Evolutionary conservation across 2,797 vertebrate genomes (phyloP), one percentile per base, ranked within the genome.

Genomic region (Xenops minutus): DNA sequence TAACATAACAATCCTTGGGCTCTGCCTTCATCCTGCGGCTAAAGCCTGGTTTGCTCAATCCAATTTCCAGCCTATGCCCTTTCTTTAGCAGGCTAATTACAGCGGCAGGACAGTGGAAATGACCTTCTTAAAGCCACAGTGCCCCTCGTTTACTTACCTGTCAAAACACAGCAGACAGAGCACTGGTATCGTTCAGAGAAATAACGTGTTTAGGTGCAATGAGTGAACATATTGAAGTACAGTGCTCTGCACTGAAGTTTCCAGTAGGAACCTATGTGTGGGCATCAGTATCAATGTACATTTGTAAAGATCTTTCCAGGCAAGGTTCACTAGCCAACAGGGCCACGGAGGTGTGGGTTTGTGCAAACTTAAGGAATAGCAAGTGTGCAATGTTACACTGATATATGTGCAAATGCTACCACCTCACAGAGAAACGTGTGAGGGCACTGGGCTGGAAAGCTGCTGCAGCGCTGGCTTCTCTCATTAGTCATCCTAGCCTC

Each of bases 41-140:
- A 98, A 97, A 98, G 97, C 98, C 97, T 87, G 96, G 97, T 97
- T 97, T 97, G 96, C 93, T 97, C 98, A 98, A 98, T 98, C 98
- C 98, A 98, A 97, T 98, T 97, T 98, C 95, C 90, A 98, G 97
- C 96, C 97, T 96, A 92, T 96, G 96, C 96, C 97, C 98, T 98
- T 98, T 98, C 98, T 98, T 98, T 98, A 98, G 98, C 97, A 62
- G 93, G 91, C 96, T 98, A 98, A 98, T 98, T 98, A 98, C 93
- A 96, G 95, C 72, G 83, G 77, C 95, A 74, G 96, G 95, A 95
- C 95, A 94, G 85, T 96, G 94, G 92, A 93, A 92, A 88, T 88
- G 94, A 97, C 97, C 98, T 97, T 97, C 97, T 98, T 98, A 98
- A 98, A 98, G 98, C 94, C 95, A 94, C 95, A 94, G 95, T 91